A percentile compares a stretch with the other conserved stretches of the same genome.
These are phyloP conservation scores for Hyperopisus bebe DNA, from an alignment of 2,113 vertebrate genomes.

Conservation along the genomic window DNA sequence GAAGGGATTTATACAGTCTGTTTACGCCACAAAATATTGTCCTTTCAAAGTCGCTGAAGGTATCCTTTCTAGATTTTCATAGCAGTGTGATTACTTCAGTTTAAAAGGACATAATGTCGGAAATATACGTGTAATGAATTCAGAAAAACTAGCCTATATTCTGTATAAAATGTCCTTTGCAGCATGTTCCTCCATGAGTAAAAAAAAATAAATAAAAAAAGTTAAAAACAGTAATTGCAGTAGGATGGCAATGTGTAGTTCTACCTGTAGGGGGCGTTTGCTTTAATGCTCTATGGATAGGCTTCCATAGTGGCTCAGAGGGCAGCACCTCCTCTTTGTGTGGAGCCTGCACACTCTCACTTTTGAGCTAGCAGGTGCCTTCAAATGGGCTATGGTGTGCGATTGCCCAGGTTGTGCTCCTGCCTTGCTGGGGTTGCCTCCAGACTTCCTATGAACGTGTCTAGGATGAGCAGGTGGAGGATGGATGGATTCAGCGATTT, in stretches of 20 bases:
- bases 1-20: not conserved
- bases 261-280: not conserved
- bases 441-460: not conserved
- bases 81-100: not conserved
- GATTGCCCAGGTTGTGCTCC: not conserved
- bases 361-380: not conserved
- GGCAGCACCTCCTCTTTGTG: not conserved
- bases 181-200: not conserved
- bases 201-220: not conserved
- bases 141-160: not conserved
- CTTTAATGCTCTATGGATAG: not conserved
- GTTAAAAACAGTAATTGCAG: not conserved
- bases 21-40: not conserved
- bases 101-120: not conserved
- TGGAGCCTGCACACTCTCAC: not conserved
- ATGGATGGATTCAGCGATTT: conserved; percentile 8
- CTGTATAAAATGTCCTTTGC: not conserved
- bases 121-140: not conserved
- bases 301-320: not conserved
- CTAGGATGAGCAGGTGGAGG: not conserved
- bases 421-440: not conserved
- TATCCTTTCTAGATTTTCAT: not conserved
- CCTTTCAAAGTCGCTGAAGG: not conserved
- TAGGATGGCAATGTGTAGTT: not conserved
- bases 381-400: not conserved